A percentile compares a stretch with the other conserved stretches of the same genome.
Evolutionary conservation across 1,140 invertebrate species (phyloP).

Genomic region (Drosophila kanapiae): DNA sequence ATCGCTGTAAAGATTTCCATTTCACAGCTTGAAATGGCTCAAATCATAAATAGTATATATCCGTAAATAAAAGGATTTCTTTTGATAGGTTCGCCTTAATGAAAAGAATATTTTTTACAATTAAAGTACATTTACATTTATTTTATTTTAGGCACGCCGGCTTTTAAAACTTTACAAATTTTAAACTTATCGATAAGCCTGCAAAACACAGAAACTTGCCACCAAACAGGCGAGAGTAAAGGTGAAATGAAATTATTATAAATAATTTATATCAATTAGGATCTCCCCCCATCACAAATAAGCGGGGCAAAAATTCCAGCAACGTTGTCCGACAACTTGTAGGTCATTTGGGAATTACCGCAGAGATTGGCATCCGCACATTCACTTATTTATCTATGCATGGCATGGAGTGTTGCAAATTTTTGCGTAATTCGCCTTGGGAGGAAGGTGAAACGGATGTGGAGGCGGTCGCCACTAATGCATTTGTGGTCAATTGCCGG

Average conservation of each 20-base stretch:
- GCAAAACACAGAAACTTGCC: not conserved
- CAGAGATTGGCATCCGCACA: slow-evolving; percentile 34
- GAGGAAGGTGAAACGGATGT: slow-evolving; percentile 10
- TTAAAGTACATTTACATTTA: too few relatives aligned
- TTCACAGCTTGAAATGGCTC: too few relatives aligned
- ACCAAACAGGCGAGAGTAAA: not conserved
- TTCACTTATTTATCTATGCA: slow-evolving; percentile 42
- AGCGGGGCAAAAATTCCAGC: slow-evolving; percentile 1
- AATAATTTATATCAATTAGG: slow-evolving; percentile 38
- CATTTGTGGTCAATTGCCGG: slow-evolving; percentile 70
- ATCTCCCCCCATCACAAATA: not conserved
- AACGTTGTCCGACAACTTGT: slow-evolving; percentile 43
- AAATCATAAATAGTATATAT: not conserved
- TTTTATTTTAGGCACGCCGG: too few relatives aligned
- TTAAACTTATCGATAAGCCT: not conserved
- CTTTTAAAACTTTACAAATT: not conserved
- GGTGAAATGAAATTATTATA: not conserved
- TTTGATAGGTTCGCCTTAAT: too few relatives aligned
- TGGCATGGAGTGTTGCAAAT: slow-evolving; percentile 35
- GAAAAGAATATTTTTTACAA: too few relatives aligned
- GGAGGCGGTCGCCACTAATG: slow-evolving; percentile 56
- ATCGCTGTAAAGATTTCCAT: not conserved
- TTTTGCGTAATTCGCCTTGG: slow-evolving; percentile 47
- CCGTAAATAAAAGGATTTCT: too few relatives aligned
- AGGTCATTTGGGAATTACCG: slow-evolving; percentile 41